Conservation (phyloP, 2,797 vertebrate genomes). For the Streptopelia turtur region DNA sequence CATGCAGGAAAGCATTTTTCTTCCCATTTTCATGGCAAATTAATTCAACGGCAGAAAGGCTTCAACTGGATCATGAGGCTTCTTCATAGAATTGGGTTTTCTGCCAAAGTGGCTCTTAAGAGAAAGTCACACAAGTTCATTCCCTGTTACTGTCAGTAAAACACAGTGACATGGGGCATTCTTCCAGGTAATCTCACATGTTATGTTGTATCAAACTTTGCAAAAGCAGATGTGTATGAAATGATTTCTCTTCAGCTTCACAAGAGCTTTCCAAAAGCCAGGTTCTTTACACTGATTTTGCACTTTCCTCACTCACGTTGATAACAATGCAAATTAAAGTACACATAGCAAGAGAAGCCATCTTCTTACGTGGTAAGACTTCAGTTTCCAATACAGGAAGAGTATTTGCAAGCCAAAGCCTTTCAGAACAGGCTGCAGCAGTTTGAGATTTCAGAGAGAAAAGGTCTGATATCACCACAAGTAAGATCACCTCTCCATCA, state of each 20-base stretch:
- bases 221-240: not conserved
- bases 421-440: not conserved
- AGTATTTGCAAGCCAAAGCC: not conserved
- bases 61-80: not conserved
- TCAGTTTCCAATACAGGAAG: not conserved
- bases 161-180: not conserved
- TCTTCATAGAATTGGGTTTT: not conserved
- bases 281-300: not conserved
- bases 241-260: not conserved
- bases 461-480: not conserved
- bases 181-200: not conserved
- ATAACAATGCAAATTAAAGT: not conserved
- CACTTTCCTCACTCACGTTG: not conserved
- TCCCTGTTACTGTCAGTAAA: not conserved
- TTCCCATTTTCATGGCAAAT: not conserved
- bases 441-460: not conserved
- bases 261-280: not conserved
- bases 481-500: not conserved
- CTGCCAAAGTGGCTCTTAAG: not conserved
- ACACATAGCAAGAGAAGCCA: not conserved
- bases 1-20: not conserved
- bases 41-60: not conserved
- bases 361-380: not conserved
- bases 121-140: not conserved
- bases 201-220: not conserved